phyloP scores from a whole-genome alignment of 2,888 invertebrate species.

The Scaptomyza reducta region DNA sequence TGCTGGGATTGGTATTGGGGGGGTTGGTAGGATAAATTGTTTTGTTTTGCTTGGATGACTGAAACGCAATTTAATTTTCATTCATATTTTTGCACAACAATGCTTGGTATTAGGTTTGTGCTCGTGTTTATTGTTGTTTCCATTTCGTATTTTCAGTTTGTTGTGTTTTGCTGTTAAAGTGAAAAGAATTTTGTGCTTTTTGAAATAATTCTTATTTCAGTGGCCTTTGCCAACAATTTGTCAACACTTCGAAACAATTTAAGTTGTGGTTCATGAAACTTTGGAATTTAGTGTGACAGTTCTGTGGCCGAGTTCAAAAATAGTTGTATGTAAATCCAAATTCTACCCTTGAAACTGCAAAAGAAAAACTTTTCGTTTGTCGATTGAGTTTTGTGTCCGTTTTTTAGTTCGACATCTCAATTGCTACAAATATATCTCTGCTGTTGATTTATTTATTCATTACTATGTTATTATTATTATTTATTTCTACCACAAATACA shows the following conservation, averaged over 20 bases:
- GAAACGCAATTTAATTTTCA: slow-evolving; percentile 56
- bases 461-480: no score
- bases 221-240: slow-evolving; percentile 45
- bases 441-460: no score
- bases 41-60: slow-evolving; percentile 32
- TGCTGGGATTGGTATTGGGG: not conserved
- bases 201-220: slow-evolving; percentile 35
- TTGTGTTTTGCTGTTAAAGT: slow-evolving; percentile 16
- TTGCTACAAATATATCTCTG: not conserved
- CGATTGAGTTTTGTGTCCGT: not conserved
- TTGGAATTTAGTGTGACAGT: slow-evolving; percentile 24
- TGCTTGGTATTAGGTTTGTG: slow-evolving; percentile 26
- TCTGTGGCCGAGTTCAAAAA: slow-evolving; percentile 1
- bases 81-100: slow-evolving; percentile 64
- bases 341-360: not conserved
- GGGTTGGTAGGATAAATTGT: not conserved
- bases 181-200: slow-evolving; percentile 30
- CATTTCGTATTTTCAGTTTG: not conserved
- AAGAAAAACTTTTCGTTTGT: not conserved
- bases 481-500: no score
- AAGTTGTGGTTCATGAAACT: slow-evolving; percentile 42
- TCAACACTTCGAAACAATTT: slow-evolving; percentile 53
- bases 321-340: slow-evolving; percentile 1
- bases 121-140: slow-evolving; percentile 6
- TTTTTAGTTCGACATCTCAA: not conserved